These are phyloP conservation scores for Cebidichthys violaceus DNA, from an alignment of 2,113 vertebrate genomes.

Conservation along the genomic window DNA sequence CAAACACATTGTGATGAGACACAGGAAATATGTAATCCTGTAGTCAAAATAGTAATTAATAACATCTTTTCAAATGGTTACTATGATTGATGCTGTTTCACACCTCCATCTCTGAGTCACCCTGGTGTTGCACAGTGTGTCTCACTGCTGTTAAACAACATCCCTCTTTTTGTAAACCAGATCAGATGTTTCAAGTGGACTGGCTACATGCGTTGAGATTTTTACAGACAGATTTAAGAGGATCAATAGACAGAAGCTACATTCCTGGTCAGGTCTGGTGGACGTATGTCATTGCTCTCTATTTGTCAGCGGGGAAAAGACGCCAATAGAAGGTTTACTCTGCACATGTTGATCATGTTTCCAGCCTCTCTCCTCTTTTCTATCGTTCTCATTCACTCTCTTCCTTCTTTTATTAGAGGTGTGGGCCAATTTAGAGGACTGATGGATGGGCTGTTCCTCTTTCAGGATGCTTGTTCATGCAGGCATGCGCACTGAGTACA, in stretches of 20 bases:
- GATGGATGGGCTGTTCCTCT: constrained; percentile 44
- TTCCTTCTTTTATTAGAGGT: constrained; percentile 34
- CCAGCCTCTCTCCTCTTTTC: neutral
- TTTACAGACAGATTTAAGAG: constrained; percentile 27
- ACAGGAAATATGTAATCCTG: neutral
- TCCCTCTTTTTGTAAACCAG: neutral
- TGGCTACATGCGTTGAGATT: neutral
- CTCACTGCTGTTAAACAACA: neutral
- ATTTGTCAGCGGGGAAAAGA: constrained; percentile 15
- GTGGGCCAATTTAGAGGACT: constrained; percentile 43
- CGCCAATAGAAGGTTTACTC: neutral
- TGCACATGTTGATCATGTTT: neutral
- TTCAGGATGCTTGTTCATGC: constrained; percentile 9
- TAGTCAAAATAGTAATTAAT: neutral
- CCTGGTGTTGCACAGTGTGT: neutral
- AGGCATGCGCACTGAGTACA: neutral
- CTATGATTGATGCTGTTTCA: neutral
- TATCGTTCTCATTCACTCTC: neutral
- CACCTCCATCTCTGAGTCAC: neutral
- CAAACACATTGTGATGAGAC: neutral
- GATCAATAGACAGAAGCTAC: neutral
- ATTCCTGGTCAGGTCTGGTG: constrained; percentile 39
- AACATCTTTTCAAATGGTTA: neutral
- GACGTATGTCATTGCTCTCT: neutral
- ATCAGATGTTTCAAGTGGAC: neutral